Conservation (phyloP, 1,140 invertebrate genomes). For the Eueides isabella region DNA sequence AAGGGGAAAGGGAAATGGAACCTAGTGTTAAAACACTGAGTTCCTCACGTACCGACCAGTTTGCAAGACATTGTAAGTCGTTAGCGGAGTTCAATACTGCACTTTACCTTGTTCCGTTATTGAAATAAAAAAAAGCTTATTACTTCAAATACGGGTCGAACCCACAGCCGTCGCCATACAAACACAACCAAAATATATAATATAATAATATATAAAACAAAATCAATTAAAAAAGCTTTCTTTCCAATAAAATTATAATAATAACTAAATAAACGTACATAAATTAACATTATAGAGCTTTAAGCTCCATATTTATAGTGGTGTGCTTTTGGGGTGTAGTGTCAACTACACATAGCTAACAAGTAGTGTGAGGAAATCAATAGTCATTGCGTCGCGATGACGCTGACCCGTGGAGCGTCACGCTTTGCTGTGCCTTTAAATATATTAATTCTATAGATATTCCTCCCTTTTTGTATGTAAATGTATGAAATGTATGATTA, state of each 20-base stretch:
- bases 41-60: no score
- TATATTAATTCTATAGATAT: background rate
- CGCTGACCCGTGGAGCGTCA: constrained; percentile 40
- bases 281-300: background rate
- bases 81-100: no score
- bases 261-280: background rate
- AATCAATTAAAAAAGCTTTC: background rate
- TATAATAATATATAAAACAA: background rate
- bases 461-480: background rate
- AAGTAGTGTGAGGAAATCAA: constrained; percentile 58
- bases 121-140: no score
- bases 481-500: background rate
- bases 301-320: constrained; percentile 24
- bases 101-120: no score
- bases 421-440: background rate
- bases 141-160: no score
- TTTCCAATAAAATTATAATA: background rate
- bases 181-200: no score
- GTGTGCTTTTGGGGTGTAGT: constrained; percentile 37
- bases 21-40: no score
- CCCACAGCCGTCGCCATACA: no score
- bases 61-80: no score
- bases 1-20: no score
- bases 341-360: constrained; percentile 46
- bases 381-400: constrained; percentile 60